phyloP scores from a whole-genome alignment of 2,797 vertebrate genomes.

The Clamator glandarius region DNA sequence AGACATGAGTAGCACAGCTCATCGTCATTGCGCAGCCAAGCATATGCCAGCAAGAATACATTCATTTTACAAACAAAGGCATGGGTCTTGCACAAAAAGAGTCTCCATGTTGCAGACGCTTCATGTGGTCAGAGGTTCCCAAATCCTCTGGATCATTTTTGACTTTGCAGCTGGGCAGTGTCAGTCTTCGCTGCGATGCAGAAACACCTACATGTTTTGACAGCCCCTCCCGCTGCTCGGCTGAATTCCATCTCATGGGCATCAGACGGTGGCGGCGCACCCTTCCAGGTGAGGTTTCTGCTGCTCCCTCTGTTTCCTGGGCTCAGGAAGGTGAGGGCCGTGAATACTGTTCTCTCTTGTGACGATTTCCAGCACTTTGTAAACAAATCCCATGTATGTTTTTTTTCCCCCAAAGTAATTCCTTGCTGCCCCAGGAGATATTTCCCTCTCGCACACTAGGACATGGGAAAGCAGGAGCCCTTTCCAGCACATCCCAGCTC shows the following conservation, averaged over 20 bases:
- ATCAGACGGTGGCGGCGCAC: not conserved
- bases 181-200: not conserved
- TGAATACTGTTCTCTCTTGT: not conserved
- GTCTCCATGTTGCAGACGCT: not conserved
- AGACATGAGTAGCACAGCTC: not conserved
- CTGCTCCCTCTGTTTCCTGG: not conserved
- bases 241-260: not conserved
- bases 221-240: not conserved
- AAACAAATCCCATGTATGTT: not conserved
- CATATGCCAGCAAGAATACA: not conserved
- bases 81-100: fast-evolving
- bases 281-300: not conserved
- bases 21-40: fast-evolving
- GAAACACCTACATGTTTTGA: not conserved
- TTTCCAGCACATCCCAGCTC: not conserved
- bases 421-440: not conserved
- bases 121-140: fast-evolving
- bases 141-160: not conserved
- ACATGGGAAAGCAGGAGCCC: not conserved
- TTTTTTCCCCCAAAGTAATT: not conserved
- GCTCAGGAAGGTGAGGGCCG: not conserved
- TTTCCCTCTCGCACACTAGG: not conserved
- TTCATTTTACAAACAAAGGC: not conserved
- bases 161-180: not conserved
- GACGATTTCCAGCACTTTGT: not conserved